Evolutionary conservation across 2,113 vertebrate genomes (phyloP).

Genomic region (Zootoca vivipara): DNA sequence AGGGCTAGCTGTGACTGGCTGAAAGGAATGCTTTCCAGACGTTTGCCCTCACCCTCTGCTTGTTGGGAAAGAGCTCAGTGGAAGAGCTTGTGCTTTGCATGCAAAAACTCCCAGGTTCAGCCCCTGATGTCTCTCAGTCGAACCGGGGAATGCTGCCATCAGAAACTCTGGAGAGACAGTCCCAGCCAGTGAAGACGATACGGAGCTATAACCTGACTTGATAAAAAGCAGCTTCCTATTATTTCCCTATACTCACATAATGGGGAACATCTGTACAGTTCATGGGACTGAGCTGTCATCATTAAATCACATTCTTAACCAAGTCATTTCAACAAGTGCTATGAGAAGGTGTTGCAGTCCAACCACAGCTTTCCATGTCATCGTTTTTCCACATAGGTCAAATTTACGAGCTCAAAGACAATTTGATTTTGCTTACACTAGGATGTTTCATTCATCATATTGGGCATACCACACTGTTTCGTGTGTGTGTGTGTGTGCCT

Average conservation of each 20-base stretch:
- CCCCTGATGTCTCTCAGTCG: not conserved
- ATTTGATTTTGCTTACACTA: not conserved
- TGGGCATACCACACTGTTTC: not conserved
- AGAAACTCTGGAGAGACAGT: too few species aligned
- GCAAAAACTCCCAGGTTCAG: not conserved
- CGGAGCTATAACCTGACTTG: too few species aligned
- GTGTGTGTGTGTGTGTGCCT: not conserved
- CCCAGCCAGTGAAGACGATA: too few species aligned
- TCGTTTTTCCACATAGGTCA: not conserved
- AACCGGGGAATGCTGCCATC: too few species aligned
- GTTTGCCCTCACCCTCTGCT: not conserved
- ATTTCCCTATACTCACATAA: not conserved
- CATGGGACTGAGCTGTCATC: not conserved
- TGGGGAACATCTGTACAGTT: not conserved
- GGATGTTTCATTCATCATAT: not conserved
- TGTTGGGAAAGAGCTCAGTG: not conserved
- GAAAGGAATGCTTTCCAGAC: not conserved
- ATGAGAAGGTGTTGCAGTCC: not conserved
- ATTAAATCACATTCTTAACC: not conserved
- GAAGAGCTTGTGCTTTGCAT: not conserved
- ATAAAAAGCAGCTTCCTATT: too few species aligned
- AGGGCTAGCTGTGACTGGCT: not conserved
- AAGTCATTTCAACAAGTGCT: not conserved
- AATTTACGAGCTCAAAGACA: not conserved
- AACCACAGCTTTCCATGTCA: not conserved